Evolutionary conservation across 2,888 invertebrate species (phyloP).

Genomic region (Eurytoma adleriae): DNA sequence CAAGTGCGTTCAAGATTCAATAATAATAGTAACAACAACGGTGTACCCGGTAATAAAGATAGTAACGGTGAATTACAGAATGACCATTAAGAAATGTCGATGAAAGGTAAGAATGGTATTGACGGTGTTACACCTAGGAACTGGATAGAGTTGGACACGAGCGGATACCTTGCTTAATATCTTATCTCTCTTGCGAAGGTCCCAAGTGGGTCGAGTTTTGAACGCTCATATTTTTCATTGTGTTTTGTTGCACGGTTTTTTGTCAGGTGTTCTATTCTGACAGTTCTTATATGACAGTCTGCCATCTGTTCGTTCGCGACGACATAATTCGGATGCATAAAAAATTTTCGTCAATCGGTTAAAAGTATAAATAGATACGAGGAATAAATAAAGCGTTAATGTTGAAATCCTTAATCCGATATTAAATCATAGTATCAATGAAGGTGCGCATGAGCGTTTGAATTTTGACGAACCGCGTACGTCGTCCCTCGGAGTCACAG

Average conservation of each 20-base stretch:
- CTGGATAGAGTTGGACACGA: constrained; percentile 53
- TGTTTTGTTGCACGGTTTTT: background rate
- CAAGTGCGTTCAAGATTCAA: background rate
- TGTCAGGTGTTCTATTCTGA: too few species aligned
- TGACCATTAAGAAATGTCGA: constrained; percentile 35
- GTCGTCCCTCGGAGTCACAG: constrained; percentile 27
- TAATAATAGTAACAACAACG: constrained; percentile 53
- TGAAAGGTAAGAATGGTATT: constrained; percentile 45
- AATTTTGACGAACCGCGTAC: constrained; percentile 16
- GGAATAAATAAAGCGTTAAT: constrained; percentile 23
- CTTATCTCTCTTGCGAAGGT: constrained; percentile 8
- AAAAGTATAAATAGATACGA: constrained; percentile 12
- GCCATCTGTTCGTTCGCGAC: background rate
- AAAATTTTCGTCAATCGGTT: constrained; percentile 5
- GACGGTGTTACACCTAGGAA: constrained; percentile 54
- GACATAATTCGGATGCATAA: background rate
- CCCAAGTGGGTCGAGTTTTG: constrained; percentile 22
- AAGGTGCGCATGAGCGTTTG: background rate
- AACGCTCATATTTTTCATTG: constrained; percentile 19
- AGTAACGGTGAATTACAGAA: constrained; percentile 26
- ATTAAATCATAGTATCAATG: constrained; percentile 28
- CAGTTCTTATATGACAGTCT: too few species aligned
- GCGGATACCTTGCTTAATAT: constrained; percentile 9
- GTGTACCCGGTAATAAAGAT: constrained; percentile 19
- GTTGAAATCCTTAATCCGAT: constrained; percentile 45